These are phyloP conservation scores for Campoletis raptor DNA, from an alignment of 2,888 invertebrate species.

Conservation along the genomic window DNA sequence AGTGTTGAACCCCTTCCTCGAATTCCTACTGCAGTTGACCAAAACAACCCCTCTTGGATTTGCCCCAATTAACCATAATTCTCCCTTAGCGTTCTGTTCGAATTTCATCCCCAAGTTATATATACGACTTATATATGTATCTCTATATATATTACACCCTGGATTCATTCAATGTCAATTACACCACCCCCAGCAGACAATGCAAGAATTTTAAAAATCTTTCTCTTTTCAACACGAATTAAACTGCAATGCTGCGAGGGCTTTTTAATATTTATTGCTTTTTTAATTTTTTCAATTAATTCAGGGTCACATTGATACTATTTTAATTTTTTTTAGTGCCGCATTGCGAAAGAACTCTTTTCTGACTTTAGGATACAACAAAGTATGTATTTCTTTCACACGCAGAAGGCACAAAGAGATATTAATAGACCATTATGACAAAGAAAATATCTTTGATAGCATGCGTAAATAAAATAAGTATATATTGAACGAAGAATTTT, in stretches of 20 bases:
- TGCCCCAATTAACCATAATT: constrained; percentile 42
- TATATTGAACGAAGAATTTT: not conserved
- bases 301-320: not conserved
- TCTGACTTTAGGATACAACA: constrained; percentile 1
- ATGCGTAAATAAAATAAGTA: not conserved
- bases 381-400: constrained; percentile 2
- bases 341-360: constrained; percentile 29
- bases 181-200: constrained; percentile 16
- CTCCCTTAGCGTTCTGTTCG: constrained; percentile 15
- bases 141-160: not conserved
- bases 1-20: constrained; percentile 63
- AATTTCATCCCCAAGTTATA: constrained; percentile 29
- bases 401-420: not conserved
- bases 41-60: constrained; percentile 23
- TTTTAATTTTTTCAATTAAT: not conserved
- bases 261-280: not conserved
- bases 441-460: not conserved
- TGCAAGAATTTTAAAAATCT: not conserved
- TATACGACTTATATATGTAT: not conserved
- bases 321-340: constrained; percentile 6
- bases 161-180: constrained; percentile 35
- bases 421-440: not conserved
- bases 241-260: not conserved
- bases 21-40: constrained; percentile 46
- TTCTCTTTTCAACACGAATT: not conserved